phyloP scores from a whole-genome alignment of 2,797 vertebrate genomes.

The Tympanoctomys barrerae region DNA sequence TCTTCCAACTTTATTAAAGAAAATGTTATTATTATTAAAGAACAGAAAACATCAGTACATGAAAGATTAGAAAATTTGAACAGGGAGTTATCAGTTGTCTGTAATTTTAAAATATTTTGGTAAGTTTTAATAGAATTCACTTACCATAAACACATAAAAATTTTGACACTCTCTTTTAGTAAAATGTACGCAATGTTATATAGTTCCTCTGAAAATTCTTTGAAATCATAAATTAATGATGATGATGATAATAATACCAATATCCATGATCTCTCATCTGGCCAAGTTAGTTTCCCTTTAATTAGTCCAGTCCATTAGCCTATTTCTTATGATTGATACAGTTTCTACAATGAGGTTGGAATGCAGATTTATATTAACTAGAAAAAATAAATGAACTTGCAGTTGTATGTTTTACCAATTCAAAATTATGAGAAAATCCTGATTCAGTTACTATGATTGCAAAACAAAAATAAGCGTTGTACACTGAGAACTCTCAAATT shows the following conservation, averaged over 20 bases:
- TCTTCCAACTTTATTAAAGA: too few relatives aligned
- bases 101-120: constrained; percentile 23
- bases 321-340: not conserved
- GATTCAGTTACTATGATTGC: not conserved
- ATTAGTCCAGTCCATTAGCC: not conserved
- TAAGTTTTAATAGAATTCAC: not conserved
- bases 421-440: not conserved
- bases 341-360: not conserved
- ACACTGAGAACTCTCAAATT: constrained; percentile 19
- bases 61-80: not conserved
- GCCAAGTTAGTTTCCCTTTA: not conserved
- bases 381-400: not conserved
- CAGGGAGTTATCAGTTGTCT: not conserved
- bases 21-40: not conserved
- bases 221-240: not conserved
- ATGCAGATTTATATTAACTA: not conserved
- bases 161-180: not conserved
- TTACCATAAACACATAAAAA: not conserved
- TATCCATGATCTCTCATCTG: not conserved
- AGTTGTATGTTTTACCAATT: not conserved
- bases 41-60: not conserved
- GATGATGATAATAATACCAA: not conserved
- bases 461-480: not conserved
- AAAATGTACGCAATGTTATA: not conserved
- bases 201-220: not conserved